Conservation (phyloP, 2,797 vertebrate genomes). For the Lepilemur ruficaudatus region DNA sequence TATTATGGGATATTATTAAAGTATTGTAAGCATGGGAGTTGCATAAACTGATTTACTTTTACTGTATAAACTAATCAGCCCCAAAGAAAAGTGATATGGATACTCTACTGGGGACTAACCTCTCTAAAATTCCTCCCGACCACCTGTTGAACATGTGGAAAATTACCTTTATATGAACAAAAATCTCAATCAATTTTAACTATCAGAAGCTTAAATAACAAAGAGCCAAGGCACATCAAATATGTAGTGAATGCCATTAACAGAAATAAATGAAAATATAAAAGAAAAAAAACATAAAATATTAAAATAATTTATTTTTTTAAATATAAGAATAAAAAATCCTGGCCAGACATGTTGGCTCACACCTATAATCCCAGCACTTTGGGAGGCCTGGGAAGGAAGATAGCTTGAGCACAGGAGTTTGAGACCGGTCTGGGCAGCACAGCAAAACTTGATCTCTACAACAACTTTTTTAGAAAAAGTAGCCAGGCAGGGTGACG, state of each 20-base stretch:
- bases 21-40: background rate
- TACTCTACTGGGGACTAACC: background rate
- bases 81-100: background rate
- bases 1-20: background rate
- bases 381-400: too few relatives aligned
- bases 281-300: background rate
- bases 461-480: too few relatives aligned
- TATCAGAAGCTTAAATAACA: constrained; percentile 1
- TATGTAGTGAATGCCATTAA: background rate
- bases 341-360: too few relatives aligned
- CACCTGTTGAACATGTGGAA: background rate
- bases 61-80: background rate
- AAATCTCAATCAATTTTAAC: background rate
- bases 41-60: background rate
- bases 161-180: background rate
- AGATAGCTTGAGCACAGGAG: too few relatives aligned
- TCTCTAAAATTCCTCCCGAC: background rate
- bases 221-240: background rate
- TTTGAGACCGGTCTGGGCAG: too few relatives aligned
- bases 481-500: too few relatives aligned
- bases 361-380: too few relatives aligned
- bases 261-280: background rate
- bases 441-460: too few relatives aligned
- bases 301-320: background rate
- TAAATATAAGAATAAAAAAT: background rate